Conservation (phyloP, 2,888 invertebrate genomes). For the Trissoscelio sp. region DNA sequence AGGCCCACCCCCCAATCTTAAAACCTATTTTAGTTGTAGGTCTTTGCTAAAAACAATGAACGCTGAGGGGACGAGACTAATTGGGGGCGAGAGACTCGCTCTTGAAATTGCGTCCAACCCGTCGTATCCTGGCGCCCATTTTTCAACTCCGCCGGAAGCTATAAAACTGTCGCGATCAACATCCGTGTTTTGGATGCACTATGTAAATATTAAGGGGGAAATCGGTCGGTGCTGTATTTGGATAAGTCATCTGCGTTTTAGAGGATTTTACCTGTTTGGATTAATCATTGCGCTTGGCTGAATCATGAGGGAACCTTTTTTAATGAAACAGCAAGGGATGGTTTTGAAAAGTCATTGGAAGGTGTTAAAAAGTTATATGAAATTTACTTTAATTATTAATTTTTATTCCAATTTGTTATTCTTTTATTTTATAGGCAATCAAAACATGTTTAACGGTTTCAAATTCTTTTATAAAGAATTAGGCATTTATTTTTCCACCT, state of each 20-base stretch:
- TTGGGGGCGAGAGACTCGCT: slow-evolving; percentile 34
- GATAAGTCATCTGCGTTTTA: slow-evolving; percentile 10
- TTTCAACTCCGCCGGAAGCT: slow-evolving; percentile 38
- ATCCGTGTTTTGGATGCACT: slow-evolving; percentile 1
- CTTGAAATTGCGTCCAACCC: slow-evolving; percentile 19
- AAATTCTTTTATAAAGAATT: too few species aligned
- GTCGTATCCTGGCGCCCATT: slow-evolving; percentile 10
- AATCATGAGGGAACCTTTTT: too few species aligned
- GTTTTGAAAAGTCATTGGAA: too few species aligned
- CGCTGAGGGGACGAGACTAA: slow-evolving; percentile 33
- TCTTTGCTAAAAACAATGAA: slow-evolving; percentile 46
- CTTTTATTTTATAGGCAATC: too few species aligned
- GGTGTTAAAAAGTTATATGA: too few species aligned
- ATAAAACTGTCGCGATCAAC: slow-evolving; percentile 42
- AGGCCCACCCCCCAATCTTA: slow-evolving; percentile 42
- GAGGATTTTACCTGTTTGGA: slow-evolving; percentile 1
- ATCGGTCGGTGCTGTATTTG: slow-evolving; percentile 11
- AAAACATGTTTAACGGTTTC: too few species aligned
- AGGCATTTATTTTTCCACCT: too few species aligned
- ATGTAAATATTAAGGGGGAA: neutral
- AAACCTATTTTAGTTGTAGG: slow-evolving; percentile 20
- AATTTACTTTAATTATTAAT: too few species aligned
- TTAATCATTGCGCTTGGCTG: neutral
- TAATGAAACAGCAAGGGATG: too few species aligned
- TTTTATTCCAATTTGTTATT: too few species aligned